Evolutionary conservation across 2,113 vertebrate genomes (phyloP).

Genomic region (Elgaria multicarinata): DNA sequence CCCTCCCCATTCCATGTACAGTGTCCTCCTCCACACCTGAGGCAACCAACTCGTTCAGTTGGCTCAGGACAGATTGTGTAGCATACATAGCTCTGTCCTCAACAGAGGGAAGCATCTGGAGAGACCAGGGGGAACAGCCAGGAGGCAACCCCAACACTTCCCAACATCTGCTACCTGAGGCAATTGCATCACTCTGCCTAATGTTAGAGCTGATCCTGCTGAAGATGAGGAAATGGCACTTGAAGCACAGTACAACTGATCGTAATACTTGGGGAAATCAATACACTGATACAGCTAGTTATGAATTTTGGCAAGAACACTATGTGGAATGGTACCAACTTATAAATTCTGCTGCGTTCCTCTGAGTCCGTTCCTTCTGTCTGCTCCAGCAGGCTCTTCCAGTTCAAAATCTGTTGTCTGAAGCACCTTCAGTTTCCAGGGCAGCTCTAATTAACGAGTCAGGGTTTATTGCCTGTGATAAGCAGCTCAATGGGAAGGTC

Average conservation of each 20-base stretch:
- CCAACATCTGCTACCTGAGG: too few relatives aligned
- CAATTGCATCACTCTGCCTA: too few relatives aligned
- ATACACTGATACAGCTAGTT: too few relatives aligned
- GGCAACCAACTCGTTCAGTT: too few relatives aligned
- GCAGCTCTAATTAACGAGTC: slow-evolving; percentile 65
- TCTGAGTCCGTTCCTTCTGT: neutral
- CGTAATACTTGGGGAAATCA: neutral
- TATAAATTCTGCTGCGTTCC: neutral
- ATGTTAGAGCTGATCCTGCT: too few relatives aligned
- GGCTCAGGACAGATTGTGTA: too few relatives aligned
- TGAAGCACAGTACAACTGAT: neutral
- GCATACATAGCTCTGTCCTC: too few relatives aligned
- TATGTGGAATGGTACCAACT: neutral
- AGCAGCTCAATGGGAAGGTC: slow-evolving; percentile 50
- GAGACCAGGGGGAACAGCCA: too few relatives aligned
- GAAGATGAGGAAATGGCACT: neutral
- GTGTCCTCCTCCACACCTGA: too few relatives aligned
- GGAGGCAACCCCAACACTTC: too few relatives aligned
- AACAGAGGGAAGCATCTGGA: too few relatives aligned
- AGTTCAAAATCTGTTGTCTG: slow-evolving; percentile 38
- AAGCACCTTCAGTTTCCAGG: slow-evolving; percentile 50
- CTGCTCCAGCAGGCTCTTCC: neutral
- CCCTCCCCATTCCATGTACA: too few relatives aligned
- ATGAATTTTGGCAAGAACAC: neutral
- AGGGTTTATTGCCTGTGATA: slow-evolving; percentile 61